phyloP scores from a whole-genome alignment of 2,888 invertebrate genomes.

The Drosophila mayaguana region DNA sequence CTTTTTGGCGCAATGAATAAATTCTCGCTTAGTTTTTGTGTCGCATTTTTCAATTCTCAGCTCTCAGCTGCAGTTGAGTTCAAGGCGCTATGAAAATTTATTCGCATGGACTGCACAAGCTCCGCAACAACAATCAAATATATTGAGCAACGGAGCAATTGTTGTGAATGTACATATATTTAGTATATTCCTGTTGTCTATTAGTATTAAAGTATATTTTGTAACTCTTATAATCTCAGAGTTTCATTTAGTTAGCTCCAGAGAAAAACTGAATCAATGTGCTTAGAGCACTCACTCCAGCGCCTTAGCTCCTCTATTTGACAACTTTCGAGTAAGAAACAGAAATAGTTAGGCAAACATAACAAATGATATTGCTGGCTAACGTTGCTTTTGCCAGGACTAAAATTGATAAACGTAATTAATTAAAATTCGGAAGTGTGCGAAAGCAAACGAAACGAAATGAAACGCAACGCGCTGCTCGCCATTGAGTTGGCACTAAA shows the following conservation, averaged over 20 bases:
- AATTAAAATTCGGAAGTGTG: constrained; percentile 41
- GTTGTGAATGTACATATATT: neutral
- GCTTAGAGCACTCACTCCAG: neutral
- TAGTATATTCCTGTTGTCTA: too few species aligned
- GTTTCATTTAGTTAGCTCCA: neutral
- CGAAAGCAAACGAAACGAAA: constrained; percentile 7
- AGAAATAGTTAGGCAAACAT: constrained; percentile 10
- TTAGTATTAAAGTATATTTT: too few species aligned
- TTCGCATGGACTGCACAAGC: constrained; percentile 1
- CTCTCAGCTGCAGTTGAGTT: constrained; percentile 25
- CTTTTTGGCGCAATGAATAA: constrained; percentile 69
- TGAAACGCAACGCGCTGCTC: constrained; percentile 11
- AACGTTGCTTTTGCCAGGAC: constrained; percentile 6
- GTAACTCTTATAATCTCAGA: too few species aligned
- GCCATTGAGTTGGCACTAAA: constrained; percentile 31
- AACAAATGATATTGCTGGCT: constrained; percentile 24
- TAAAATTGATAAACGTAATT: constrained; percentile 49
- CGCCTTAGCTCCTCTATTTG: neutral
- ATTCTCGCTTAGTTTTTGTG: constrained; percentile 63
- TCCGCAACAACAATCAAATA: constrained; percentile 7
- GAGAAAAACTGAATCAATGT: neutral
- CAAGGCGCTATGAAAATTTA: constrained; percentile 29
- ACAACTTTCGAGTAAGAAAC: constrained; percentile 4
- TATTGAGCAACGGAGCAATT: neutral
- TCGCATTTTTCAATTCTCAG: constrained; percentile 42